Evolutionary conservation across 1,140 invertebrate genomes (phyloP), one percentile per base, ranked within the genome.

Genomic region (Drosophila saltans): DNA sequence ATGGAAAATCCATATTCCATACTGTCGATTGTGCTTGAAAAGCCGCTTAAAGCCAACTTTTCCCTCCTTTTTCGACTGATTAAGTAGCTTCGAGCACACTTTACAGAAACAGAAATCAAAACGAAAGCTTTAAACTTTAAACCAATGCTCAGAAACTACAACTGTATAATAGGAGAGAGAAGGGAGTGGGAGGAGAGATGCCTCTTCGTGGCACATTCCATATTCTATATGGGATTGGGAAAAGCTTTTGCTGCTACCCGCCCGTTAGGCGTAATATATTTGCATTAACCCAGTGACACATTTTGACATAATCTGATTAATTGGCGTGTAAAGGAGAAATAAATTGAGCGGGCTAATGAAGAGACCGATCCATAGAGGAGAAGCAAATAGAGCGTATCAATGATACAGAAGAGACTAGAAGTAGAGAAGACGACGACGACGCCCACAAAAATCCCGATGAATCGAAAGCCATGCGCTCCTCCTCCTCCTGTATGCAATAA

Each of bases 291-390:
- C 68, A 88, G 84, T 88, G 83, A 89, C 83, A 88, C 83, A 88
- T 88, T 88, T 88, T 69, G 83, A 88, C 83, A 88, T 88, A 88
- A 88, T 88, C 83, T 89, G 83, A 88, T 88, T 88, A 88, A 88
- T 88, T 88, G 83, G 80, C 80, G 80, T 88, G 73, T 83, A 88
- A 78, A 80, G 70, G 69, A 83, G 80, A 78, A 82, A 83, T 83
- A 83, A 83, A 86, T 83, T 83, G 83, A 75, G 80, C 70, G 71
- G 67, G 61, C 70, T 83, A 88, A 89, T 89, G 80, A 88, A 88
- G 80, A 52, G 45, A 52, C 45, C 45, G 21, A 52, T 52, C 21
- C 21, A 36, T 36, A 71, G 41, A 30, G 41, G 41, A 30, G 41
- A n/a, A 43, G 63, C 63, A 78, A 77, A 66, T 77, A 55, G 74